A percentile compares a stretch with the other conserved stretches of the same genome.
Conservation (phyloP, 2,888 invertebrate species). For the Nymphalis urticae region DNA sequence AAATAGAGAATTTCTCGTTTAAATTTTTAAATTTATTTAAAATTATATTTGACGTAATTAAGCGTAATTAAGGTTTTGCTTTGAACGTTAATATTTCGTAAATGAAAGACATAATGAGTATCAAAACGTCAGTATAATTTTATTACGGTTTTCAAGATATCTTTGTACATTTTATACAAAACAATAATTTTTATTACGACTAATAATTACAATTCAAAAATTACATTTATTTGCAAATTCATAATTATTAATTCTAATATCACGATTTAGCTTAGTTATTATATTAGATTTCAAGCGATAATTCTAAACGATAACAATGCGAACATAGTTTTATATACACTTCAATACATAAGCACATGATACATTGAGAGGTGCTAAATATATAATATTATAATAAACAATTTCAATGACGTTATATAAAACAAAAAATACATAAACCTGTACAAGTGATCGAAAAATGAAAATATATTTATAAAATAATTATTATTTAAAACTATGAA, state of each 20-base stretch:
- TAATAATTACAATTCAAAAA: conserved; percentile 81
- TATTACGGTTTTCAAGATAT: conserved; percentile 78
- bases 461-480: not conserved
- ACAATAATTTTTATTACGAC: conserved; percentile 78
- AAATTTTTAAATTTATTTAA: conserved; percentile 27
- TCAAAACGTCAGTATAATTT: conserved; percentile 82
- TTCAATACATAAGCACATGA: conserved; percentile 28
- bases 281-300: conserved; percentile 73
- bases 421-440: not conserved
- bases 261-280: conserved; percentile 81
- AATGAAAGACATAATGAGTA: conserved; percentile 72
- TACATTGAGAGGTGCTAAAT: conserved; percentile 15
- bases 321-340: conserved; percentile 51
- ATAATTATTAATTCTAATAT: conserved; percentile 80
- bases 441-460: not conserved
- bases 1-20: conserved; percentile 27
- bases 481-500: not conserved
- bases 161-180: conserved; percentile 81
- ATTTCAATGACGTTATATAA: conserved; percentile 4
- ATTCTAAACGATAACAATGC: conserved; percentile 68
- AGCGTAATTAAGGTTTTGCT: conserved; percentile 32
- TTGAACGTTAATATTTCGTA: conserved; percentile 37
- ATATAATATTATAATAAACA: not conserved
- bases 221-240: conserved; percentile 79
- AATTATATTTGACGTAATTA: conserved; percentile 36